Evolutionary conservation across 2,888 invertebrate species (phyloP), one percentile per base, ranked within the genome.

Genomic region (Cataglyphis rosenhaueri): DNA sequence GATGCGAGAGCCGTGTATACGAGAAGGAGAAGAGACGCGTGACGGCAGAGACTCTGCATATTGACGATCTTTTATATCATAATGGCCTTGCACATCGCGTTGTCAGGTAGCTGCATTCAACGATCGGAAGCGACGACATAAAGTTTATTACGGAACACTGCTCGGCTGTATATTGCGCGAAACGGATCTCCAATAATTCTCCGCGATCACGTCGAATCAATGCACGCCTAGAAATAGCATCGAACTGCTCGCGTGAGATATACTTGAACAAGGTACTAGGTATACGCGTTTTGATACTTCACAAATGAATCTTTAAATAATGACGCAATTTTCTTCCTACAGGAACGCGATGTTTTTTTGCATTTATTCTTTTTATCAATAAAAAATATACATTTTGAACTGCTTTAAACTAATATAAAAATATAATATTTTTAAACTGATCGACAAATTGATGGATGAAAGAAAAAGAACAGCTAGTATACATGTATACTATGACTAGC

Each of bases 111-210:
- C 61, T 68, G 78, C 62, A 29, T 52, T 62, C 79, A 61, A 62
- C 57, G 57, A 70, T 79, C 74, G 68, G 44, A 71, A 71, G 82
- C 79, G 59, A 55, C 29, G 55, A 52, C 57, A 48, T 82, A 55
- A 88, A 88, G 82, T 89, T 89, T 83, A 87, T 86, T 83, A 84
- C 74, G 41, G 44, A 35, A 65, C 81, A 68, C 83, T 59, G 81
- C 70, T 82, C 81, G 74, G 66, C 74, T 82, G 62, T 44, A 44
- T 21, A n/a, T 52, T 57, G 73, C 68, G 82, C 66, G 71, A 88
- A 87, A 84, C 74, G 85, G 84, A 84, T 87, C 84, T 87, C 83
- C 89, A 87, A 88, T 88, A 88, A 88, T 87, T 83, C 84, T 61
- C 81, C 25, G n/a, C 73, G 82, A 81, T 75, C 86, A 62, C 83